Conservation (phyloP, 2,888 invertebrate species). For the Aleiodes alternator region DNA sequence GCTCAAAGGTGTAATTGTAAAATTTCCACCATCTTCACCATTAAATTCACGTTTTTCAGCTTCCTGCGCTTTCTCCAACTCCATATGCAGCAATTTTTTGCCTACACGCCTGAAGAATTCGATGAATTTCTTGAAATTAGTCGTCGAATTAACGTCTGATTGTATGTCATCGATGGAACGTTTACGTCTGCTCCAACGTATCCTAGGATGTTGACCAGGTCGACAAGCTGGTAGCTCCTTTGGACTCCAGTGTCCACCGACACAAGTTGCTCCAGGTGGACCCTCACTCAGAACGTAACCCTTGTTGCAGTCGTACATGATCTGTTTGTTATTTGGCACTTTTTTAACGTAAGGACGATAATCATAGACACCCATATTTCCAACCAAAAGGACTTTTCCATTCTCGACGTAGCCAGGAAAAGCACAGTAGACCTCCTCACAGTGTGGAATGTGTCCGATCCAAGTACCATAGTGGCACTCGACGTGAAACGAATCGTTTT, state of each 20-base stretch:
- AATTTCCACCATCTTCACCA: constrained; percentile 17
- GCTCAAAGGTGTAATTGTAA: constrained; percentile 2
- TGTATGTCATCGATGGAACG: constrained; percentile 76
- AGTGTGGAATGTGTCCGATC: constrained; percentile 92
- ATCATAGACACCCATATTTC: constrained; percentile 97
- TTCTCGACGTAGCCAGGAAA: constrained; percentile 93
- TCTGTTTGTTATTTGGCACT: constrained; percentile 93
- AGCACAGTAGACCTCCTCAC: constrained; percentile 90
- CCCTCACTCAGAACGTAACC: constrained; percentile 92
- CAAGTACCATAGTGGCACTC: constrained; percentile 97
- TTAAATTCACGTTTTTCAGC: constrained; percentile 38
- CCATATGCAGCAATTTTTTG: constrained; percentile 69
- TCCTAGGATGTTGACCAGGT: constrained; percentile 90
- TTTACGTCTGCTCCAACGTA: constrained; percentile 86
- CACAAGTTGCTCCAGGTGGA: constrained; percentile 94
- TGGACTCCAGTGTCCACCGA: constrained; percentile 96
- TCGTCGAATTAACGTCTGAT: constrained; percentile 35
- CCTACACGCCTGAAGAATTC: constrained; percentile 72
- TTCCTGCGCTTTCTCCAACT: constrained; percentile 67
- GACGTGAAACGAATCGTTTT: constrained; percentile 82
- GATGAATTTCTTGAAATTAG: constrained; percentile 68
- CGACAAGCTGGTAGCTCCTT: constrained; percentile 90
- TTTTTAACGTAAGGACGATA: constrained; percentile 95
- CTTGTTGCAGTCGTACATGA: constrained; percentile 96
- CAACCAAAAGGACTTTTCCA: constrained; percentile 93